Percentiles rank a stretch among this genome's conserved stretches.
These are phyloP conservation scores for Onychomys arenicola DNA, from an alignment of 2,797 vertebrate species.

Conservation along the genomic window DNA sequence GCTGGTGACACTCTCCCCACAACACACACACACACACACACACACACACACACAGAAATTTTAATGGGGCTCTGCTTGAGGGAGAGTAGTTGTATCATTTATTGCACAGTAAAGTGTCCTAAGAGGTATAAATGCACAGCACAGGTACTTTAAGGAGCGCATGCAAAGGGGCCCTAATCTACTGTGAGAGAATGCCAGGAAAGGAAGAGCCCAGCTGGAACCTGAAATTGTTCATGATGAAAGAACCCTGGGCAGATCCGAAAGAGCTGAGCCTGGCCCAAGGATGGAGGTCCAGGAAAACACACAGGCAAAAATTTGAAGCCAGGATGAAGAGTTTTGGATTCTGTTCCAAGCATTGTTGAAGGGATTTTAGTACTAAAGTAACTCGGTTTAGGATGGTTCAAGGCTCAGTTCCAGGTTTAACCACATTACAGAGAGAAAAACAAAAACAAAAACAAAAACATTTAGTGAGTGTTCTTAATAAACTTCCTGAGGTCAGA, in stretches of 20 bases:
- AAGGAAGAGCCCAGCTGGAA: not conserved
- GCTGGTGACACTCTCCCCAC: not conserved
- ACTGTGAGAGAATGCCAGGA: too few species aligned
- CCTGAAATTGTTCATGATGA: not conserved
- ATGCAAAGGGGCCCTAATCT: not conserved
- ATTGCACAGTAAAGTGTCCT: not conserved
- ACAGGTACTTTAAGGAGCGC: not conserved
- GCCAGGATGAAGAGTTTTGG: not conserved
- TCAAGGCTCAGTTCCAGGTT: constrained; percentile 21
- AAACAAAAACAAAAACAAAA: not conserved
- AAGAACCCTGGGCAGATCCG: not conserved
- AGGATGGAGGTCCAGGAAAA: not conserved
- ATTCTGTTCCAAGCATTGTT: constrained; percentile 26
- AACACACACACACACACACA: not conserved
- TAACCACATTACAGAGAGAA: not conserved
- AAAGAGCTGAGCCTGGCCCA: not conserved
- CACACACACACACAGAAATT: not conserved
- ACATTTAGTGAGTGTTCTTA: not conserved
- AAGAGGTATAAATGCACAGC: not conserved
- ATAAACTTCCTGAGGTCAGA: not conserved
- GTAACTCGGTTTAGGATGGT: constrained; percentile 12
- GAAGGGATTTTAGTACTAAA: constrained; percentile 8
- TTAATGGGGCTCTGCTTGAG: not conserved
- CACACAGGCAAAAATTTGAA: not conserved
- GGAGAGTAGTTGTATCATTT: not conserved